Conservation (phyloP, 2,797 vertebrate species). For the Lateolabrax maculatus region DNA sequence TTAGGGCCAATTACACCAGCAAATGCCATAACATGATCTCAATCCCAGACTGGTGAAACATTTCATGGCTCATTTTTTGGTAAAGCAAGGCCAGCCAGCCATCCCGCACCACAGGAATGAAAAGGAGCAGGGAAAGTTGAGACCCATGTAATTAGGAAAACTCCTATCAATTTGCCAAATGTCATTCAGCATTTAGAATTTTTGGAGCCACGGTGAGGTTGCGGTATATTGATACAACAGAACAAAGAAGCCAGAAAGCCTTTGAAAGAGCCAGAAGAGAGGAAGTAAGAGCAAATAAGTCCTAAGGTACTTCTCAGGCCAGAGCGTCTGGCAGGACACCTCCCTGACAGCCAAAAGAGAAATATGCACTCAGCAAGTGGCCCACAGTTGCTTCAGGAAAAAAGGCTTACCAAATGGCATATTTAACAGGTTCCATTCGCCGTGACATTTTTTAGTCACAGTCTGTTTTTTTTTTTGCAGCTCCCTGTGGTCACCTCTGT, state of each 20-base stretch:
- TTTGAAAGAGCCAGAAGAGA: constrained; percentile 11
- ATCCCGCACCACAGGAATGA: neutral
- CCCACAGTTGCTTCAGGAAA: constrained; percentile 35
- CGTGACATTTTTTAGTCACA: constrained; percentile 63
- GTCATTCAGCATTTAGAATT: constrained; percentile 29
- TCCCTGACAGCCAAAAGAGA: constrained; percentile 46
- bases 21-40: constrained; percentile 43
- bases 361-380: constrained; percentile 59
- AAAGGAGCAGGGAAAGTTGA: neutral
- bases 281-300: constrained; percentile 14
- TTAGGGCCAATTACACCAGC: constrained; percentile 15
- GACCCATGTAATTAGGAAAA: constrained; percentile 6
- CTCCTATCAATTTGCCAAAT: constrained; percentile 45
- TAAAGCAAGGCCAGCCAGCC: constrained; percentile 6
- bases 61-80: neutral
- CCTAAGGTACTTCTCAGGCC: constrained; percentile 27
- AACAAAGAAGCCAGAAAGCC: constrained; percentile 24
- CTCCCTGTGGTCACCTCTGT: constrained; percentile 49
- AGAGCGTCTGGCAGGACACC: neutral
- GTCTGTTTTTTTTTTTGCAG: neutral
- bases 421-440: constrained; percentile 65
- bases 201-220: neutral
- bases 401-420: constrained; percentile 58
- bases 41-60: constrained; percentile 13
- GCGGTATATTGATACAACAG: neutral